Evolutionary conservation across 2,113 vertebrate species (phyloP).

Genomic region (Hippocampus abdominalis): DNA sequence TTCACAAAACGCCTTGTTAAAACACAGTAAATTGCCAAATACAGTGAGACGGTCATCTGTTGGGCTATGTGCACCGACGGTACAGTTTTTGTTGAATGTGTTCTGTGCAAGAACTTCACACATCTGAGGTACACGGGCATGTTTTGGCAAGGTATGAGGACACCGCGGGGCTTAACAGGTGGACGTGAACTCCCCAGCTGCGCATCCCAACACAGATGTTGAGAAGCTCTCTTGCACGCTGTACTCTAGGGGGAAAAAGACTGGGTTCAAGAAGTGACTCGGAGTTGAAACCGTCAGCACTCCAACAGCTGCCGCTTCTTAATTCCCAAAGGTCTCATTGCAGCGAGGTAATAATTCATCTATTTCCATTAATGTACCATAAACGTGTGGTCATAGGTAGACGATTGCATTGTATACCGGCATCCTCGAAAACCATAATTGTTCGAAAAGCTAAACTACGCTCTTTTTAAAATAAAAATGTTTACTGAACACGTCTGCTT

Average conservation of each 20-base stretch:
- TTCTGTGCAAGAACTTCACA: neutral
- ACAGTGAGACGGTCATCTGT: too few relatives aligned
- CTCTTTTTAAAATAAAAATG: too few relatives aligned
- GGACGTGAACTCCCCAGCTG: slow-evolving; percentile 53
- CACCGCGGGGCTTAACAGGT: slow-evolving; percentile 41
- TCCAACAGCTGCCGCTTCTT: slow-evolving; percentile 33
- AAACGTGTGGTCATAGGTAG: neutral
- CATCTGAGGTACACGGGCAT: neutral
- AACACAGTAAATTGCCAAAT: too few relatives aligned
- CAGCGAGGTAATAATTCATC: neutral
- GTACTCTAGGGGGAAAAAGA: slow-evolving; percentile 4
- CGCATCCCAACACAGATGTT: slow-evolving; percentile 28
- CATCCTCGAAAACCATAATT: too few relatives aligned
- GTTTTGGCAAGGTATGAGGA: slow-evolving; percentile 31
- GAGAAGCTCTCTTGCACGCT: slow-evolving; percentile 26
- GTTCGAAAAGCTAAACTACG: too few relatives aligned
- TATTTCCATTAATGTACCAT: neutral
- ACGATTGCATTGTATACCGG: neutral
- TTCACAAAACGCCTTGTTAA: too few relatives aligned
- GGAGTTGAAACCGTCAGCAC: slow-evolving; percentile 8
- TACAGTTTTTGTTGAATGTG: neutral
- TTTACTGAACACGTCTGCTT: too few relatives aligned
- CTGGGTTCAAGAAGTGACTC: neutral
- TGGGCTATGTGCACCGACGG: neutral
- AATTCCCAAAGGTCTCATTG: slow-evolving; percentile 15